Conservation (phyloP, 1,140 invertebrate genomes). For the Paralvinella palmiformis region DNA sequence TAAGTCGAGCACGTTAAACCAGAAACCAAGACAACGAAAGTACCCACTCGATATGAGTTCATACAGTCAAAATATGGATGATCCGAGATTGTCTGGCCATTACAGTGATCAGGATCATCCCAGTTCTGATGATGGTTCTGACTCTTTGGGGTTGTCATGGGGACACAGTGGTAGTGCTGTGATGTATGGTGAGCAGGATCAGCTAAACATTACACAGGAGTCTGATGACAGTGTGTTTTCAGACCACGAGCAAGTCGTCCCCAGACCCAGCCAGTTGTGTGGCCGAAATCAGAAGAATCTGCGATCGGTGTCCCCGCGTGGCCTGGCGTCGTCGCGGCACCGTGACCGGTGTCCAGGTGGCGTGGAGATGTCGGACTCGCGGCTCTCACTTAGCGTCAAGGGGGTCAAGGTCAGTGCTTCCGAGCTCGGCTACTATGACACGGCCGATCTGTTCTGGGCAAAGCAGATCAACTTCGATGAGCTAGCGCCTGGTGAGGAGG, state of each 20-base stretch:
- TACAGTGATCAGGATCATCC: not conserved
- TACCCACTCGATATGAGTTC: conserved; percentile 71
- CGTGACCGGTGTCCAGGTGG: not conserved
- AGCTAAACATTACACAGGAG: not conserved
- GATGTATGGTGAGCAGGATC: not conserved
- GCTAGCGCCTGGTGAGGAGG: conserved; percentile 20
- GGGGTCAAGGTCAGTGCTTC: conserved; percentile 30
- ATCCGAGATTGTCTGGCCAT: not conserved
- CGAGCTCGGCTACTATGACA: conserved; percentile 40
- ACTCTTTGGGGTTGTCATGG: not conserved
- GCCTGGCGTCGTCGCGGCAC: not conserved
- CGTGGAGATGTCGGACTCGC: not conserved
- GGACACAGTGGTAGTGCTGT: not conserved
- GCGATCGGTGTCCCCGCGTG: not conserved
- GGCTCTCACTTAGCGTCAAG: conserved; percentile 1
- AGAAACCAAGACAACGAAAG: conserved; percentile 70
- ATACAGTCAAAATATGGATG: not conserved
- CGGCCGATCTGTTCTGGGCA: conserved; percentile 39
- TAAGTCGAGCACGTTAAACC: conserved; percentile 57
- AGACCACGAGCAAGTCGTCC: not conserved
- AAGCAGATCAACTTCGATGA: conserved; percentile 30
- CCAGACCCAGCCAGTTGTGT: not conserved
- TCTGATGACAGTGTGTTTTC: not conserved
- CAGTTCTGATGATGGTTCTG: not conserved
- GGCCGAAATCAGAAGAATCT: not conserved